Evolutionary conservation across 1,140 invertebrate species (phyloP).

Genomic region (Lasioglossum albipes): DNA sequence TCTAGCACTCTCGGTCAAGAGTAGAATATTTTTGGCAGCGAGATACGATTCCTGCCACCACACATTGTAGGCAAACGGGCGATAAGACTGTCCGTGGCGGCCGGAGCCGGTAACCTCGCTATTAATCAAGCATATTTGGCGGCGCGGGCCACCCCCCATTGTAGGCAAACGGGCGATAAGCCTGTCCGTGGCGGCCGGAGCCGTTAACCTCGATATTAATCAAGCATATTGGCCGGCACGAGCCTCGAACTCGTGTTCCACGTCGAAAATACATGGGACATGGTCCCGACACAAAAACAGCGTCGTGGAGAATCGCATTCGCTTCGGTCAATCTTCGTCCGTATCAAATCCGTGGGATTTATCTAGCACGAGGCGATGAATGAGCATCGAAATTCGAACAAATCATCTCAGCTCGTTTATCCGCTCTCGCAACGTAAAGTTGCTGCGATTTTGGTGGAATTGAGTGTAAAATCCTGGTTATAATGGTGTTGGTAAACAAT

Average conservation of each 20-base stretch:
- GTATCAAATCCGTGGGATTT: background rate
- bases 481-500: too few relatives aligned
- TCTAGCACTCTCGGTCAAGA: constrained; percentile 9
- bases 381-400: too few relatives aligned
- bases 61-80: background rate
- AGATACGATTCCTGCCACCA: background rate
- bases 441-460: too few relatives aligned
- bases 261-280: background rate
- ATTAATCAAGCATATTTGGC: constrained; percentile 17
- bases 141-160: constrained; percentile 3
- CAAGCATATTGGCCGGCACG: background rate
- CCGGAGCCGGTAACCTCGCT: constrained; percentile 22
- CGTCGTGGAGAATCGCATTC: background rate
- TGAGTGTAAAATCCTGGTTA: too few relatives aligned
- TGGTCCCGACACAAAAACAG: background rate
- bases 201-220: constrained; percentile 34
- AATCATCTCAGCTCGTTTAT: too few relatives aligned
- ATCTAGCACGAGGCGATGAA: too few relatives aligned
- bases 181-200: background rate
- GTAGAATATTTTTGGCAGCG: constrained; percentile 20
- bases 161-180: background rate
- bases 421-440: background rate
- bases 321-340: background rate
- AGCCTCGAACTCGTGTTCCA: background rate
- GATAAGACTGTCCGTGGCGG: background rate